Percentiles rank a stretch among this genome's conserved stretches.
These are phyloP conservation scores for Acanthis flammea DNA, from an alignment of 2,797 vertebrate genomes.

Conservation along the genomic window DNA sequence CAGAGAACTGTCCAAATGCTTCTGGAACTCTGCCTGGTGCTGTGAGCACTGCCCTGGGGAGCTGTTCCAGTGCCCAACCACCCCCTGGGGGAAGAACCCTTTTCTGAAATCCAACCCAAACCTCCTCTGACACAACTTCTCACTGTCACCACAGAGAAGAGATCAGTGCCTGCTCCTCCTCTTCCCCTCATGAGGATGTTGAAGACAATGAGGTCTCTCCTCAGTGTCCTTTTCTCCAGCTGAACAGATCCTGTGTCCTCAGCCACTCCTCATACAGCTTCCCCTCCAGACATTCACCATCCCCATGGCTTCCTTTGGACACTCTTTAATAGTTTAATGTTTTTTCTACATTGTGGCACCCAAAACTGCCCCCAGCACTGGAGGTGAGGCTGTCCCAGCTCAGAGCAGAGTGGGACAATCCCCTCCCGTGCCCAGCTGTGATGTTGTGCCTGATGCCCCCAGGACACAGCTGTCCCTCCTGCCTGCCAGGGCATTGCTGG, in stretches of 20 bases:
- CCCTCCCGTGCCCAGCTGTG: rapidly evolving
- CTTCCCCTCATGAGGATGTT: not conserved
- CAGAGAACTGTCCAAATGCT: rapidly evolving
- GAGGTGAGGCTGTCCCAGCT: rapidly evolving
- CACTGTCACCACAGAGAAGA: not conserved
- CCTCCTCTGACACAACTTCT: not conserved
- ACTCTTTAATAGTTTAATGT: not conserved
- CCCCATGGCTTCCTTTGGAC: not conserved
- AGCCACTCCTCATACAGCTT: rapidly evolving
- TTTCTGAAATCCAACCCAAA: not conserved
- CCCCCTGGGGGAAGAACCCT: not conserved
- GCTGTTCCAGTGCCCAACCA: not conserved
- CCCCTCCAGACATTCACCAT: not conserved
- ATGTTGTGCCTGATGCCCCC: not conserved
- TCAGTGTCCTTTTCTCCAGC: not conserved
- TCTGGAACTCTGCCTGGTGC: not conserved
- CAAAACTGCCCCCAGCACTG: not conserved
- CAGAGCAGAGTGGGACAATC: not conserved
- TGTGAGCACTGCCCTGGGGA: not conserved
- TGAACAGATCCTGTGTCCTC: not conserved
- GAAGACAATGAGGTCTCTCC: not conserved
- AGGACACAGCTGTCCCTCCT: rapidly evolving
- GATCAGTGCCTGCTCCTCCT: not conserved
- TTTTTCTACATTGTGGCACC: not conserved
- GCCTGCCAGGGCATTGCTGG: not conserved